Evolutionary conservation across 1,140 invertebrate genomes (phyloP), one percentile per base, ranked within the genome.

Genomic region (Caenorhabditis inopinata): DNA sequence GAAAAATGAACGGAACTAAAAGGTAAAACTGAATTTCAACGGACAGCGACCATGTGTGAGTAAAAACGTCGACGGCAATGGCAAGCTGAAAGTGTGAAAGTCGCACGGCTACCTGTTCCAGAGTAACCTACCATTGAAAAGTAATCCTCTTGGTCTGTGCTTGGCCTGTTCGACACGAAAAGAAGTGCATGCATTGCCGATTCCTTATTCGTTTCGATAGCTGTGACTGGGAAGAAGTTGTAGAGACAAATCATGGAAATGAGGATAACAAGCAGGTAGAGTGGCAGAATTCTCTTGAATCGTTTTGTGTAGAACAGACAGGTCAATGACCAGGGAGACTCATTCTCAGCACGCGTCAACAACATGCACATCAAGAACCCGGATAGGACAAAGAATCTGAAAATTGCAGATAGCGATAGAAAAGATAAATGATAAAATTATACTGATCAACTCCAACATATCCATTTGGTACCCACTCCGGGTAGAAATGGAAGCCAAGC

Each of bases 1-100:
- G 12, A 42, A 78, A 78, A 21, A 78, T 58, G 32, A 62, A 45
- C 16, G 76, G 76, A 35, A 78, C 49, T 4, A 78, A n/a, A 9
- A 78, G 42, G 21, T 78, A 78, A 27, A 78, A 78, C 23, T 78
- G 76, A 23, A 78, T 68, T 78, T 78, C 76, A 12, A 78, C 42
- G 21, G 76, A 42, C n/a, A 78, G 21, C 2, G 76, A 78, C 76
- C 76, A 78, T 2, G 76, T 78, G 42, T 78, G 76, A 6, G 76
- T 78, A 18, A 78, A 78, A 32, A 78, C 45, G 42, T 78, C 76
- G 32, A 78, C 76, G n/a, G 76, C 76, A 38, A 78, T 58, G 38
- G 49, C n/a, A 6, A 78, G 18, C 76, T 78, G 76, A n/a, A 68
- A 78, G 5, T 42, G n/a, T n/a, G n/a, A n/a, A n/a, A n/a, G n/a